These are phyloP conservation scores for Euleptes europaea DNA, from an alignment of 2,113 vertebrate species.

Conservation along the genomic window DNA sequence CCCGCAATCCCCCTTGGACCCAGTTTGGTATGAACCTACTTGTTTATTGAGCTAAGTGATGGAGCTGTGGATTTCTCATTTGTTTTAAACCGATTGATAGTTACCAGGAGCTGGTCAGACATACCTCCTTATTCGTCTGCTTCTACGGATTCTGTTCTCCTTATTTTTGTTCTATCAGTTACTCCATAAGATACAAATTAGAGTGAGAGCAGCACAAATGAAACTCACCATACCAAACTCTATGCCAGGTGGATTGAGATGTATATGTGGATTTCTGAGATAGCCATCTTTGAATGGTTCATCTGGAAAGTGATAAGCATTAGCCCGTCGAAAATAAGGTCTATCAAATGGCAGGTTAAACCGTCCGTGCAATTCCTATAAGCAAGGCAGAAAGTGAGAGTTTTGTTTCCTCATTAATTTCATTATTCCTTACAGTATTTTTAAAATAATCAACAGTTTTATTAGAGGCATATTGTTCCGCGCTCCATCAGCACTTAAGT, in stretches of 20 bases:
- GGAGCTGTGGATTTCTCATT: neutral
- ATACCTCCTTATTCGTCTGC: neutral
- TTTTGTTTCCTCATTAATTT: no score
- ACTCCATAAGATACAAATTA: neutral
- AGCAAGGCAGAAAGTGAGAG: slow-evolving; percentile 23
- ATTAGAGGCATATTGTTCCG: neutral
- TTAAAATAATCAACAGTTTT: neutral
- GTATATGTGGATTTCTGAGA: slow-evolving; percentile 87
- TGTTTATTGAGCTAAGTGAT: neutral
- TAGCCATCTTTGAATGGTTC: slow-evolving; percentile 90
- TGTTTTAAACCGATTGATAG: neutral
- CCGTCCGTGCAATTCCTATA: slow-evolving; percentile 85
- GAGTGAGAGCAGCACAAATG: neutral
- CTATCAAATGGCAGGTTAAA: slow-evolving; percentile 84
- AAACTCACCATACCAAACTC: slow-evolving; percentile 84
- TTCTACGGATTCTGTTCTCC: neutral
- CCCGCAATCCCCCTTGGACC: neutral
- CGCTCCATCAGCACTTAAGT: neutral
- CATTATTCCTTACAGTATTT: neutral
- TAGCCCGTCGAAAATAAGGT: slow-evolving; percentile 89
- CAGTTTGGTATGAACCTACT: neutral
- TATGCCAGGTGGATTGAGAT: slow-evolving; percentile 79
- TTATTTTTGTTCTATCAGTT: neutral
- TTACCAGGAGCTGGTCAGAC: neutral
- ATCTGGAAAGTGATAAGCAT: slow-evolving; percentile 89